Evolutionary conservation across 2,113 vertebrate species (phyloP), one percentile per base, ranked within the genome.

Genomic region (Siniperca knerii): DNA sequence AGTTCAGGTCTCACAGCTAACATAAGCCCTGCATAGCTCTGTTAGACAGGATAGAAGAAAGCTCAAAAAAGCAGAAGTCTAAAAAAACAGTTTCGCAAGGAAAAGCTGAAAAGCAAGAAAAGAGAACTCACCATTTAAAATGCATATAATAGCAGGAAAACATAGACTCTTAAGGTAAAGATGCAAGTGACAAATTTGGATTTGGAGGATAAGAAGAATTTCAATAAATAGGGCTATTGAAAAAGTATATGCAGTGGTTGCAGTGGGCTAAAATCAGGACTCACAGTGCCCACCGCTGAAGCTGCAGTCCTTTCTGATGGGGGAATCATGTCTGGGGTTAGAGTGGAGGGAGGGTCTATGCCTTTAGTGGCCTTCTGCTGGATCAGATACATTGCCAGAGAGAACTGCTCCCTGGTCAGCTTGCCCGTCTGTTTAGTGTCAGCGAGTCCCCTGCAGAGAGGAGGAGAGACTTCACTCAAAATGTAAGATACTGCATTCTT

Each of bases 341-440:
- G 95, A 66, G 91, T 94, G 73, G 98, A 96, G 1, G 98, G 98
- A 25, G 98, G 98, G 77, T 99, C 98, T 18, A 97, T 83, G 71
- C 96, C 98, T 93, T 98, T 98, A 85, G 92, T 97, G 92, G 98
- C 96, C 88, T 97, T 98, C 96, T 98, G 97, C 46, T 99, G 97
- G 73, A 99, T 99, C 83, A 99, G 94, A 92, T 97, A 95, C 98
- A 99, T 98, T 88, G 98, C 98, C n/a, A 99, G 92, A 10, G 97
- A 97, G 90, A 99, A 99, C 91, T 99, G 98, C 82, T 99, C 98
- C 82, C 96, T 96, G 91, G 93, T 98, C 70, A 99, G 95, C 92
- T 98, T 99, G 21, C 98, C 98, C 16, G 95, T 95, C 87, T 97
- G 96, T 74, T 97, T 96, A 0, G 97, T 99, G 89, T 99, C 98